These are phyloP conservation scores for Aldabrachelys gigantea DNA, from an alignment of 2,113 vertebrate genomes.

Conservation along the genomic window DNA sequence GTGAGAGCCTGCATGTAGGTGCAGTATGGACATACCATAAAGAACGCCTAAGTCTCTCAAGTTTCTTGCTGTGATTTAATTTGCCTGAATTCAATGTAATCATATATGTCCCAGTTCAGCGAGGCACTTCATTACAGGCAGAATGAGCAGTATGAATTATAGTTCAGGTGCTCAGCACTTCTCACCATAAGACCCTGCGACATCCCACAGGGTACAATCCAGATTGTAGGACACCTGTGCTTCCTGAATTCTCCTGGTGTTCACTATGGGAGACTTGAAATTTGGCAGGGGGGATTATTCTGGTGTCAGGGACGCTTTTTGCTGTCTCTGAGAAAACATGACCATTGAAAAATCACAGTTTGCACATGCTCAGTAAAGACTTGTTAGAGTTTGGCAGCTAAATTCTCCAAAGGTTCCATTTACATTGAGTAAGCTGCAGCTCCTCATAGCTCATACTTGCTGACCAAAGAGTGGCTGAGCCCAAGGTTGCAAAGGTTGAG, in stretches of 20 bases:
- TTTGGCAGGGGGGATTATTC: not conserved
- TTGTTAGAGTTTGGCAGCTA: not conserved
- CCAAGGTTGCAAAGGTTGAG: not conserved
- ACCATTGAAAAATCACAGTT: not conserved
- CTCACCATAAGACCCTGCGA: not conserved
- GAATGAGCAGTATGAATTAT: not conserved
- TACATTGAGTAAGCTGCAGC: not conserved
- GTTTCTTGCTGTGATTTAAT: not conserved
- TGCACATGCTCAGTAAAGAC: not conserved
- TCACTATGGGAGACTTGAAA: not conserved
- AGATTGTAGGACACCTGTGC: not conserved
- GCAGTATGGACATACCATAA: not conserved
- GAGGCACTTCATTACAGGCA: not conserved
- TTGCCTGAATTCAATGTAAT: not conserved
- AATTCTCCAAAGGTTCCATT: not conserved
- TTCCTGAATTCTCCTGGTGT: not conserved
- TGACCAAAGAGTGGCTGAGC: not conserved
- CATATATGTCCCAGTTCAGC: not conserved
- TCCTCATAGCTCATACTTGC: not conserved
- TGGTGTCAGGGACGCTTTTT: not conserved
- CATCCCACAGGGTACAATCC: not conserved
- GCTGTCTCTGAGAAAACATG: not conserved
- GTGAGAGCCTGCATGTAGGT: not conserved
- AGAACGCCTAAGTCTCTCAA: slow-evolving; percentile 8
- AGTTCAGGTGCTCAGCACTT: not conserved